Conservation (phyloP, 2,797 vertebrate genomes). For the Danio albolineatus region DNA sequence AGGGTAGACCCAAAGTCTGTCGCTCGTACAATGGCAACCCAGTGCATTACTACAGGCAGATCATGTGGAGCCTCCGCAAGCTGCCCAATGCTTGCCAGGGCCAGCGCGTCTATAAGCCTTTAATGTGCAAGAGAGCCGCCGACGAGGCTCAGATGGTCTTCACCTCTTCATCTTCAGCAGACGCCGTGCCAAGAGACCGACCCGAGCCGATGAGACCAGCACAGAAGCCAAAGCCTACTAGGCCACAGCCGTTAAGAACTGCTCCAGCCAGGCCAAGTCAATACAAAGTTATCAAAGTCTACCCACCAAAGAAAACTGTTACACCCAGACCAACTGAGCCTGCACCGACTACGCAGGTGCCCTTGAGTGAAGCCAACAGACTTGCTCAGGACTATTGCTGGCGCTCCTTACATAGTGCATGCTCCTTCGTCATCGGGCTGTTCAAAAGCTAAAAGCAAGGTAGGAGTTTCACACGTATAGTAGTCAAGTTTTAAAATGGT, state of each 20-base stretch:
- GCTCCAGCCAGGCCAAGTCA: slow-evolving; percentile 28
- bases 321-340: slow-evolving; percentile 48
- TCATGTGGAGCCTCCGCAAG: slow-evolving; percentile 79
- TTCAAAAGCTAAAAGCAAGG: slow-evolving; percentile 77
- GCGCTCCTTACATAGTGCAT: slow-evolving; percentile 82
- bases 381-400: slow-evolving; percentile 82
- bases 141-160: slow-evolving; percentile 81
- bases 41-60: slow-evolving; percentile 83
- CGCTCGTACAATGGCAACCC: slow-evolving; percentile 81
- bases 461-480: neutral
- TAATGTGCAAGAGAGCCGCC: slow-evolving; percentile 80
- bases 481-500: too few species aligned
- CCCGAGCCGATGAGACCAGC: slow-evolving; percentile 19
- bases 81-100: slow-evolving; percentile 77
- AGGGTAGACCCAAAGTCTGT: slow-evolving; percentile 79
- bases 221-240: slow-evolving; percentile 3
- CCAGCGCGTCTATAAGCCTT: slow-evolving; percentile 70
- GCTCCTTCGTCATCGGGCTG: slow-evolving; percentile 80
- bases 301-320: slow-evolving; percentile 31
- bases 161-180: slow-evolving; percentile 60
- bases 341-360: slow-evolving; percentile 45
- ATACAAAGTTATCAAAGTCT: slow-evolving; percentile 45
- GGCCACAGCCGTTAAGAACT: slow-evolving; percentile 18
- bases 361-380: slow-evolving; percentile 72
- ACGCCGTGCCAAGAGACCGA: slow-evolving; percentile 12